These are phyloP conservation scores for Gambelia wislizenii DNA, from an alignment of 2,797 vertebrate species.

Conservation along the genomic window DNA sequence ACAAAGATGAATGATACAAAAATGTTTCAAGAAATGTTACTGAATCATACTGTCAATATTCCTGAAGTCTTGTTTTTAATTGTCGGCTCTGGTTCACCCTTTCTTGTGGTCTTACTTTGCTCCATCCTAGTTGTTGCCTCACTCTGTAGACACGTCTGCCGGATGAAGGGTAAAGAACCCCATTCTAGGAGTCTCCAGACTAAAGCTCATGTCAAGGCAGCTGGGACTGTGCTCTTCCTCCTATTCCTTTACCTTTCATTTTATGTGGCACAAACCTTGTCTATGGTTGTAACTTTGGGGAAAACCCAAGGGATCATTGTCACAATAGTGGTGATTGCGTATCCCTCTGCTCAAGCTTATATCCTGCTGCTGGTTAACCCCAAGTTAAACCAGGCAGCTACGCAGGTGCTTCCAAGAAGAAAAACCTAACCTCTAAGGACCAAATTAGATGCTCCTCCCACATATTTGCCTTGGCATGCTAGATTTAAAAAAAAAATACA, in stretches of 20 bases:
- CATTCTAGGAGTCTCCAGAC: neutral
- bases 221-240: neutral
- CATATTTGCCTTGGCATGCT: neutral
- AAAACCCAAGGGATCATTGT: neutral
- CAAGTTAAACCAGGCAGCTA: neutral
- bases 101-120: neutral
- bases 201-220: neutral
- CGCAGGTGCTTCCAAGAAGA: neutral
- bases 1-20: neutral
- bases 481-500: neutral
- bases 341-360: neutral
- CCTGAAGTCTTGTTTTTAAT: neutral
- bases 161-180: neutral
- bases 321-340: neutral
- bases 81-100: neutral
- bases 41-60: neutral
- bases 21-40: neutral
- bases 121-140: neutral
- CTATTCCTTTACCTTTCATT: neutral
- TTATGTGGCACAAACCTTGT: neutral
- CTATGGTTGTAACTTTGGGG: neutral
- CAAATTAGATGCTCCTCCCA: neutral
- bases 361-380: neutral
- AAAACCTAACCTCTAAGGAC: neutral
- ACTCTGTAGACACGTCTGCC: neutral